Base-by-base conservation (phyloP, 2,113 vertebrate genomes). In the Xerus inauris region DNA sequence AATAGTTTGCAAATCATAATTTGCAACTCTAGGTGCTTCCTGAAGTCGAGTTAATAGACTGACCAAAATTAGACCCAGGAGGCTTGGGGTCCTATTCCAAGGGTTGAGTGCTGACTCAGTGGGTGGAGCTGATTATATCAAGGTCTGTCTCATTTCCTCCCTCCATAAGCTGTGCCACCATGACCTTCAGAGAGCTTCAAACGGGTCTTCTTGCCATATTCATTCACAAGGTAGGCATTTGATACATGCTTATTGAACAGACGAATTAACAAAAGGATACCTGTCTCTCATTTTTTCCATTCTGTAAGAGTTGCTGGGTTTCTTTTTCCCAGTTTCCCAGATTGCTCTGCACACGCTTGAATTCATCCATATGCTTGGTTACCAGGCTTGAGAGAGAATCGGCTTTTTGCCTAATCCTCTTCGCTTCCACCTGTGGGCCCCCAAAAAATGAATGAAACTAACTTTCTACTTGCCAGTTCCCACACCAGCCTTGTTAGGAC, bases 291-390 rank as follows among this genome's bases (percentile, higher is more conserved):
- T 93, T 72, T 84, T 98, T 98, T 73, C 98, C 98, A 4, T 81
- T 96, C 69, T 3, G 96, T 19, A 99, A 94, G 65, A 98, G 97
- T 83, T 97, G 40, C 87, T 95, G 97, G 76, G 97, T 98, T 65
- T 99, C 98, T 71, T 98, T 98, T 67, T 98, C 98, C 98, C 98
- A 98, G 67, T 0, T 96, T n/a, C 89, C 96, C 0, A 95, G 22
- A 26, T 59, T 97, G 92, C 95, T 97, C 87, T 98, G 98, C 89
- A 98, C 94, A 6, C 1, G 96, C 71, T 69, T 96, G 94, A 98
- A 97, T 71, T 97, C 98, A 0, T 98, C 93, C 94, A 97, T 92
- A 20, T 81, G 98, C 1, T 40, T 94, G 17, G 98, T 98, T 79
- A 98, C 97, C 87, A 96, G 81, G 67, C 80, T 94, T 28, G 98